A percentile compares a stretch with the other conserved stretches of the same genome.
These are phyloP conservation scores for Urosaurus nigricauda DNA, from an alignment of 2,797 vertebrate species.

Conservation along the genomic window DNA sequence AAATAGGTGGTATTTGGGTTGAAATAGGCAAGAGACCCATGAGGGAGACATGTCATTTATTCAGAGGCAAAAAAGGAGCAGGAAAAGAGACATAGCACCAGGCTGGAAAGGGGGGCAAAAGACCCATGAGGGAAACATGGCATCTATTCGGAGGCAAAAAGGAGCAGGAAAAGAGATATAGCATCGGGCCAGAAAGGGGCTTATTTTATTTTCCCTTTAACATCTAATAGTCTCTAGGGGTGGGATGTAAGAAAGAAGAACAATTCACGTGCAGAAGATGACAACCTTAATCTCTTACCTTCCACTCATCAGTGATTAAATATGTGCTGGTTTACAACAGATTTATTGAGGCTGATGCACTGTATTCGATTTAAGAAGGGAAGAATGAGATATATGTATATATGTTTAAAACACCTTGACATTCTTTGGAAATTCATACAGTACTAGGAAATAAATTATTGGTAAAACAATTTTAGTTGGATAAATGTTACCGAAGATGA, in stretches of 20 bases:
- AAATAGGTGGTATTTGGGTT: too few species aligned
- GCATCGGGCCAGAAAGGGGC: too few species aligned
- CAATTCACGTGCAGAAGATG: neutral
- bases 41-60: too few species aligned
- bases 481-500: conserved; percentile 38
- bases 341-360: conserved; percentile 27
- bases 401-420: conserved; percentile 1
- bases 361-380: conserved; percentile 8
- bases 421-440: conserved; percentile 30
- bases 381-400: neutral
- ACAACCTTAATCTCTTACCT: neutral
- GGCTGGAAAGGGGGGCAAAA: too few species aligned
- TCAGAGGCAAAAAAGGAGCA: too few species aligned
- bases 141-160: too few species aligned
- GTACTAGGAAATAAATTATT: conserved; percentile 35
- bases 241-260: too few species aligned
- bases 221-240: neutral
- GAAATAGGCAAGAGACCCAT: too few species aligned
- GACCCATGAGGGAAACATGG: too few species aligned
- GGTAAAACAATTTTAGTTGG: conserved; percentile 21
- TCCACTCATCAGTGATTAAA: neutral
- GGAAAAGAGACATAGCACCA: too few species aligned
- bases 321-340: conserved; percentile 13
- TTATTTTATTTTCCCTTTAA: neutral
- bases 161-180: too few species aligned